These are phyloP conservation scores for Drosophila aldrichi DNA, from an alignment of 2,888 invertebrate genomes.

Conservation along the genomic window DNA sequence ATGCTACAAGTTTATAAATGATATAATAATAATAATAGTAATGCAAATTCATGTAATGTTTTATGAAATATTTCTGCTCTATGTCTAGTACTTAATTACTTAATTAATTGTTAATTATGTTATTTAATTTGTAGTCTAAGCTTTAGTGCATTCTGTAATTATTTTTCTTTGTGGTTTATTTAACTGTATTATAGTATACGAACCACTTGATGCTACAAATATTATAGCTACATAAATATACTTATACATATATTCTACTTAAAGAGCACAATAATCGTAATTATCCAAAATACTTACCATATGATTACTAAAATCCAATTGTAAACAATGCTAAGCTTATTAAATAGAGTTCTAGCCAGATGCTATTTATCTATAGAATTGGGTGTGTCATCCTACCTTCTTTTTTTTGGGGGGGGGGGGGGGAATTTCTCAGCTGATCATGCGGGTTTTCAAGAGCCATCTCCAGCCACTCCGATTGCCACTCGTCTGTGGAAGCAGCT, in stretches of 20 bases:
- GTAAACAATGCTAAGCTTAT: constrained; percentile 65
- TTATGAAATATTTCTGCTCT: constrained; percentile 24
- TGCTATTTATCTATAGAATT: constrained; percentile 53
- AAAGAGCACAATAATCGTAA: constrained; percentile 62
- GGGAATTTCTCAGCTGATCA: constrained; percentile 4
- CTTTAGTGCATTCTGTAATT: constrained; percentile 50
- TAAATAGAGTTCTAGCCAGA: constrained; percentile 59
- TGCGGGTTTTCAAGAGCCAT: not conserved
- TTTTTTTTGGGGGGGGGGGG: no score
- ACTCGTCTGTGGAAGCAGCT: constrained; percentile 36
- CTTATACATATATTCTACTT: constrained; percentile 44
- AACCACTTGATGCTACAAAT: constrained; percentile 44
- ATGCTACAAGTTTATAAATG: constrained; percentile 19
- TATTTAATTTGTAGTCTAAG: constrained; percentile 64
- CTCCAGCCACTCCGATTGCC: constrained; percentile 10
- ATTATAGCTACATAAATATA: constrained; percentile 12
- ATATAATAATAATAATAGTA: not conserved
- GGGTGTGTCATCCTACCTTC: constrained; percentile 13
- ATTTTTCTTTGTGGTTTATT: constrained; percentile 34
- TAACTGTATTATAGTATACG: constrained; percentile 43
- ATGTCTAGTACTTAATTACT: constrained; percentile 22
- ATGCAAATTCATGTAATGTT: constrained; percentile 9
- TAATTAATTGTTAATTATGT: constrained; percentile 69
- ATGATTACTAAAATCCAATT: constrained; percentile 20
- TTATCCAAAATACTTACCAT: constrained; percentile 29